Conservation (phyloP, 1,140 invertebrate species). For the Grapholita molesta region DNA sequence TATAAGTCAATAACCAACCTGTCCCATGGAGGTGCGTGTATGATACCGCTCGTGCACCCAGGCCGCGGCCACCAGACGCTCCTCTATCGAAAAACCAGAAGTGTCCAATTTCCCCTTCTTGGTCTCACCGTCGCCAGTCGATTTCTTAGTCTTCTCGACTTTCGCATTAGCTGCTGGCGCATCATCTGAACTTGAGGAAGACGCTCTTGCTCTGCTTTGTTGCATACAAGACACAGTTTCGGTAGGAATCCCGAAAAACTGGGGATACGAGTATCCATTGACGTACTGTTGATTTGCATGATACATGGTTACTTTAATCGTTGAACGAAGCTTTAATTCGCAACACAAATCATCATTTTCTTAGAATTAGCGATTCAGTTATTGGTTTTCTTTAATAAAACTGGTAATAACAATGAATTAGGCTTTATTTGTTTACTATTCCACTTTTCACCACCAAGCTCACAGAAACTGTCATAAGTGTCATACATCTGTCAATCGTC, state of each 20-base stretch:
- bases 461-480: background rate
- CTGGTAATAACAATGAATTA: background rate
- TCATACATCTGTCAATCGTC: background rate
- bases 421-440: background rate
- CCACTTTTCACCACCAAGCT: background rate
- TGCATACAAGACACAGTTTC: background rate
- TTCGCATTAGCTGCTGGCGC: background rate
- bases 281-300: background rate
- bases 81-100: conserved; percentile 42
- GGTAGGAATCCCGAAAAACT: background rate
- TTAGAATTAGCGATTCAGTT: background rate
- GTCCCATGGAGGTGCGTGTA: conserved; percentile 35
- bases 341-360: background rate
- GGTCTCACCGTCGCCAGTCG: background rate
- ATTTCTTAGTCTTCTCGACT: background rate
- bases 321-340: background rate
- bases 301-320: background rate
- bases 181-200: background rate
- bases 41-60: conserved; percentile 48
- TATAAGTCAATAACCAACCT: conserved; percentile 27
- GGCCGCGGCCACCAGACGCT: conserved; percentile 43
- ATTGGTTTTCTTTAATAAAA: background rate
- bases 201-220: background rate
- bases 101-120: conserved; percentile 33
- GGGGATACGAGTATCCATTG: background rate